These are phyloP conservation scores for Chymomyza fuscimana DNA, from an alignment of 2,888 invertebrate species.

Conservation along the genomic window DNA sequence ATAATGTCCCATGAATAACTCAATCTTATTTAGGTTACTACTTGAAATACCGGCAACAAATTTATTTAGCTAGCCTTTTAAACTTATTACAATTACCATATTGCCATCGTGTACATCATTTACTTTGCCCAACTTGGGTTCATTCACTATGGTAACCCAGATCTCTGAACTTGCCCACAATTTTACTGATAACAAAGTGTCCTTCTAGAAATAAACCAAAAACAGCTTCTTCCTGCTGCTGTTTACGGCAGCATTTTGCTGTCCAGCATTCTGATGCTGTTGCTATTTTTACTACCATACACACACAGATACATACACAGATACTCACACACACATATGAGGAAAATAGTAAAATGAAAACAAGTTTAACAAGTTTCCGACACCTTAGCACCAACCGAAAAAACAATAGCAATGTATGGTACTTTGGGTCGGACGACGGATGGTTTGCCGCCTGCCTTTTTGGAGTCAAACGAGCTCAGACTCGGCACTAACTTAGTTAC, in stretches of 20 bases:
- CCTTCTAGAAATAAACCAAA: constrained; percentile 21
- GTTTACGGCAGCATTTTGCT: constrained; percentile 25
- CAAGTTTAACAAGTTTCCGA: constrained; percentile 75
- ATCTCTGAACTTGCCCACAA: background rate
- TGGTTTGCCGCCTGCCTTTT: constrained; percentile 30
- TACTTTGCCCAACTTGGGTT: background rate
- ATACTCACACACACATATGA: background rate
- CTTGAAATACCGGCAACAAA: background rate
- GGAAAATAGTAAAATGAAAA: constrained; percentile 68
- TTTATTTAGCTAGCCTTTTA: background rate
- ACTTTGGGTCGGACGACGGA: constrained; percentile 25
- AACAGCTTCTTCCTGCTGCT: constrained; percentile 3
- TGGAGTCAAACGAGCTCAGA: constrained; percentile 14
- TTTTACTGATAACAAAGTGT: constrained; percentile 24
- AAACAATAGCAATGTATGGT: constrained; percentile 54
- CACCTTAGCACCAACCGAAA: constrained; percentile 57
- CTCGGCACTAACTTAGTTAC: constrained; percentile 54
- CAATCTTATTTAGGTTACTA: background rate
- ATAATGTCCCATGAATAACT: background rate
- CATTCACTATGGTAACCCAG: background rate
- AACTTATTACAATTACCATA: background rate
- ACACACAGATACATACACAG: constrained; percentile 8
- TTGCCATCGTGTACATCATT: background rate
- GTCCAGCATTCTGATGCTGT: constrained; percentile 5
- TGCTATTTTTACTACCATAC: constrained; percentile 25